Conservation (phyloP, 1,140 invertebrate genomes). For the Drosophila ercepeae region DNA sequence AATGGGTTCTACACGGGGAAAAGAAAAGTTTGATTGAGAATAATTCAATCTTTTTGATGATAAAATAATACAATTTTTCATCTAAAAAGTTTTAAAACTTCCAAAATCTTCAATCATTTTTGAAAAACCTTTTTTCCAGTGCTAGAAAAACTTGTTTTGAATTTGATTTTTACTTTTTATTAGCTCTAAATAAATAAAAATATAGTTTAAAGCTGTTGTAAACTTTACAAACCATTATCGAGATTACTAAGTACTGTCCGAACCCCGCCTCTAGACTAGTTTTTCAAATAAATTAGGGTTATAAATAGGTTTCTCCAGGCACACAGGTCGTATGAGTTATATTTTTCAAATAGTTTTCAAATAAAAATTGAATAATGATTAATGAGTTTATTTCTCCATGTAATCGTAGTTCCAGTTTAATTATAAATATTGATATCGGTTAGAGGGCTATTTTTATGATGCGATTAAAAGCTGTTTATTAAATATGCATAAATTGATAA, state of each 20-base stretch:
- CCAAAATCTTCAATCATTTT: not conserved
- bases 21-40: not conserved
- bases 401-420: not conserved
- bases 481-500: slow-evolving; percentile 29
- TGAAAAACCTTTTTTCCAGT: not conserved
- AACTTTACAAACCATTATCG: not conserved
- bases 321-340: too few species aligned
- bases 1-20: not conserved
- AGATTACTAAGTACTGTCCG: not conserved
- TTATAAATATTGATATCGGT: not conserved
- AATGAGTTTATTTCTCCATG: too few species aligned
- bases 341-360: too few species aligned
- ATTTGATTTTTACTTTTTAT: not conserved
- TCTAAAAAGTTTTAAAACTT: too few species aligned
- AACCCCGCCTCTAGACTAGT: too few species aligned
- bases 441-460: not conserved
- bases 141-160: not conserved
- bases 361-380: too few species aligned
- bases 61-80: too few species aligned
- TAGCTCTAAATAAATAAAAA: not conserved
- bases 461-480: slow-evolving; percentile 6
- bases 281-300: too few species aligned
- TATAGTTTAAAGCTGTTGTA: not conserved
- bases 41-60: too few species aligned
- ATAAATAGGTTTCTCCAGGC: too few species aligned